Evolutionary conservation across 2,888 invertebrate genomes (phyloP), one percentile per base, ranked within the genome.

Genomic region (Gibbula magus): DNA sequence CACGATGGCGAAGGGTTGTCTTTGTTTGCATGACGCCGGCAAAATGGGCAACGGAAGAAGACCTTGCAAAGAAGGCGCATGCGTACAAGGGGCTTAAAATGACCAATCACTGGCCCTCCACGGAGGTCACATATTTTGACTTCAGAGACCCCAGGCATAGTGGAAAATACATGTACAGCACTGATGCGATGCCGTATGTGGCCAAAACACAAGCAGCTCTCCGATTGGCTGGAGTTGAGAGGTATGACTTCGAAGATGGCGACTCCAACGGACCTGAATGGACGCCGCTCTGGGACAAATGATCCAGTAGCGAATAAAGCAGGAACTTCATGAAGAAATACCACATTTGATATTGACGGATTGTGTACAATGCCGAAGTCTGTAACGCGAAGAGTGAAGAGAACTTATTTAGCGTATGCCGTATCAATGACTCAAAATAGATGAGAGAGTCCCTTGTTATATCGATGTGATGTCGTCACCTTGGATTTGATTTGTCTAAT

Each of bases 21-120:
- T 89, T 89, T 77, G 86, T 87, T 13, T 88, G 86, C 61, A 89
- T 89, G 89, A 85, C 86, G 18, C 89, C 89, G 8, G 89, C 89
- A 0, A 80, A 77, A 8, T 89, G 89, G 89, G 87, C 88, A 5
- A 79, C 79, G 20, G 61, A 76, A n/a, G 77, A 79, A 35, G 88
- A 89, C 67, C 29, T 88, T 18, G 53, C 35, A 10, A 79, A 45
- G 2, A 88, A 87, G 73, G 51, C 61, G 66, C 56, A 83, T 18
- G 88, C 87, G 0, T 89, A 86, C 76, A 74, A 85, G 8, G 35
- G 82, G 2, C 56, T 87, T 20, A 39, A 67, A n/a, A 83, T 85
- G 83, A 88, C 88, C 13, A 67, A 83, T 10, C 89, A 89, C 66
- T 89, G 89, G 89, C 85, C 89, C 3, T 85, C 84, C 7, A 78